Conservation (phyloP, 2,113 vertebrate species). For the Atlantisia rogersi region DNA sequence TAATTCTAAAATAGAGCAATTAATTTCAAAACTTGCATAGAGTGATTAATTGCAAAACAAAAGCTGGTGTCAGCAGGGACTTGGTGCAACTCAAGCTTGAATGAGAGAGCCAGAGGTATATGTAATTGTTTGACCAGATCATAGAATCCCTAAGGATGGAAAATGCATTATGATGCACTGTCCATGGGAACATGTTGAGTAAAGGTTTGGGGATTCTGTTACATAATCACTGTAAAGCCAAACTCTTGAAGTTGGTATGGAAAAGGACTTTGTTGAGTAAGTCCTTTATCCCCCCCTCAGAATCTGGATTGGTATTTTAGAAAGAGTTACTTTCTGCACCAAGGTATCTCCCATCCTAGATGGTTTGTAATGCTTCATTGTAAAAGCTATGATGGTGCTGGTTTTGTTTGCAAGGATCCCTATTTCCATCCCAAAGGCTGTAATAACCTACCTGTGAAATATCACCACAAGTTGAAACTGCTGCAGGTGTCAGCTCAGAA, state of each 20-base stretch:
- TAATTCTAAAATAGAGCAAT: neutral
- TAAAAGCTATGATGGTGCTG: neutral
- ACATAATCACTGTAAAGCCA: neutral
- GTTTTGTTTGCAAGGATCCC: neutral
- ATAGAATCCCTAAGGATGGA: neutral
- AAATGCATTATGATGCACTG: neutral
- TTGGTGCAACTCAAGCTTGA: neutral
- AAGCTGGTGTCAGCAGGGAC: neutral
- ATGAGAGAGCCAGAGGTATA: neutral
- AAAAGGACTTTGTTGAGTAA: neutral
- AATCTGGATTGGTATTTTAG: neutral
- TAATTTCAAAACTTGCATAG: no score
- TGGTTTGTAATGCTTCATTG: neutral
- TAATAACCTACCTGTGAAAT: neutral
- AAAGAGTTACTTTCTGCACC: neutral
- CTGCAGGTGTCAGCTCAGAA: neutral
- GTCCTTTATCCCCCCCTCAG: neutral
- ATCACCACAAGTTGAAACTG: neutral
- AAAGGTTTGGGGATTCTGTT: neutral
- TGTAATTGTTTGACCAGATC: neutral
- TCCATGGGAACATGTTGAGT: neutral
- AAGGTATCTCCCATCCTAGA: neutral
- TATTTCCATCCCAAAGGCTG: neutral
- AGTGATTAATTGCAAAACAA: neutral
- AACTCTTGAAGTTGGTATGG: neutral